These are phyloP conservation scores for Strigamia maritima DNA, from an alignment of 2,888 invertebrate species.

Conservation along the genomic window DNA sequence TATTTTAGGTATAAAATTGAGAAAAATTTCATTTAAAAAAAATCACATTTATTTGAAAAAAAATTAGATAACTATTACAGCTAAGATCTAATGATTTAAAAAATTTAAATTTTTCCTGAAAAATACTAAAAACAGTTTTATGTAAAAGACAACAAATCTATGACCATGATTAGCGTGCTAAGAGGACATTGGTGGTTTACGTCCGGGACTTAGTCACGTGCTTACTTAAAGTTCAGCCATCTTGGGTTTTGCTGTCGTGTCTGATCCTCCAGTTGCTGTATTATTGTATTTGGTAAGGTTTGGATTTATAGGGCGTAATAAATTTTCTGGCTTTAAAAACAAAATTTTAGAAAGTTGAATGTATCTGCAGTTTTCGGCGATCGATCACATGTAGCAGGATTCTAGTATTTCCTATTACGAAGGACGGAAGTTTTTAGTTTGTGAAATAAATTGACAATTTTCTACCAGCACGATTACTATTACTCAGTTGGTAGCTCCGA, in stretches of 20 bases:
- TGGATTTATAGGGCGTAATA: neutral
- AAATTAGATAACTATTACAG: too few species aligned
- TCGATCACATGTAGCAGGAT: neutral
- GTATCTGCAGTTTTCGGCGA: neutral
- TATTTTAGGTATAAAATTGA: too few species aligned
- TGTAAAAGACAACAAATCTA: neutral
- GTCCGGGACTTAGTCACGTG: constrained; percentile 36
- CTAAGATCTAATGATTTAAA: too few species aligned
- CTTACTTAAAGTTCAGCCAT: constrained; percentile 36
- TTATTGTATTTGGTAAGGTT: constrained; percentile 37
- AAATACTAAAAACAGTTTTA: too few species aligned
- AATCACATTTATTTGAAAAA: too few species aligned
- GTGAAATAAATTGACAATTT: neutral
- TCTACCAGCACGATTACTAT: neutral
- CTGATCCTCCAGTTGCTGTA: constrained; percentile 24
- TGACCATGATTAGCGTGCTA: neutral
- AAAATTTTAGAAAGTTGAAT: neutral
- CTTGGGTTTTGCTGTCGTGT: constrained; percentile 39
- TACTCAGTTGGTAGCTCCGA: neutral
- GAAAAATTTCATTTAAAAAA: too few species aligned
- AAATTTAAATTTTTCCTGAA: neutral
- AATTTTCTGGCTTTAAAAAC: neutral
- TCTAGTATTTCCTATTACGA: neutral
- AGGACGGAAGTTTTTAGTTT: neutral
- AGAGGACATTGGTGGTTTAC: neutral